These are phyloP conservation scores for Lacerta agilis DNA, from an alignment of 2,797 vertebrate species.

Conservation along the genomic window DNA sequence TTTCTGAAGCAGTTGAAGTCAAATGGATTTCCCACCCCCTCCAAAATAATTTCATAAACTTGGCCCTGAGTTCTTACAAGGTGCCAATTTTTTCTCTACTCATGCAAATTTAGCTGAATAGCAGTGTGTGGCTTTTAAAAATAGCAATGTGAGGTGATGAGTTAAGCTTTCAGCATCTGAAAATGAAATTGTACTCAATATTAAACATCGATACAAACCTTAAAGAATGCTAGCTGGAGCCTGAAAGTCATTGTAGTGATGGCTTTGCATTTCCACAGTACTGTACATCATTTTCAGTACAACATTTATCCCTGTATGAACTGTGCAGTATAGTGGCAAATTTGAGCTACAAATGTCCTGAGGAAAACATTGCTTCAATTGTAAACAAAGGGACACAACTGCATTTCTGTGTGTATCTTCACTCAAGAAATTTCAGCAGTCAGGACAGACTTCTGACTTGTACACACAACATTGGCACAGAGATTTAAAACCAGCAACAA, in stretches of 20 bases:
- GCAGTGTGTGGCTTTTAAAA: neutral
- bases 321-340: neutral
- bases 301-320: neutral
- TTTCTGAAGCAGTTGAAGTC: slow-evolving; percentile 2
- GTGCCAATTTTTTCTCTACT: neutral
- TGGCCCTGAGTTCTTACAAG: neutral
- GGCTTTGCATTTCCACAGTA: neutral
- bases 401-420: neutral
- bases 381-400: neutral
- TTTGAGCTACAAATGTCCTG: neutral
- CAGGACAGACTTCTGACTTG: too few species aligned
- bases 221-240: neutral
- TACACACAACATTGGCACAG: neutral
- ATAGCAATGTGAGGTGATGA: neutral
- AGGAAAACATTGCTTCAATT: neutral
- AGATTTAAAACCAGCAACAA: neutral
- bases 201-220: neutral
- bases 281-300: neutral
- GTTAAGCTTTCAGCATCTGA: neutral
- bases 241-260: neutral
- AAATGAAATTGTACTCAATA: neutral
- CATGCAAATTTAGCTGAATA: slow-evolving; percentile 10
- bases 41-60: slow-evolving; percentile 9
- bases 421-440: too few species aligned
- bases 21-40: neutral